Evolutionary conservation across 1,140 invertebrate species (phyloP).

Genomic region (Periplaneta americana): DNA sequence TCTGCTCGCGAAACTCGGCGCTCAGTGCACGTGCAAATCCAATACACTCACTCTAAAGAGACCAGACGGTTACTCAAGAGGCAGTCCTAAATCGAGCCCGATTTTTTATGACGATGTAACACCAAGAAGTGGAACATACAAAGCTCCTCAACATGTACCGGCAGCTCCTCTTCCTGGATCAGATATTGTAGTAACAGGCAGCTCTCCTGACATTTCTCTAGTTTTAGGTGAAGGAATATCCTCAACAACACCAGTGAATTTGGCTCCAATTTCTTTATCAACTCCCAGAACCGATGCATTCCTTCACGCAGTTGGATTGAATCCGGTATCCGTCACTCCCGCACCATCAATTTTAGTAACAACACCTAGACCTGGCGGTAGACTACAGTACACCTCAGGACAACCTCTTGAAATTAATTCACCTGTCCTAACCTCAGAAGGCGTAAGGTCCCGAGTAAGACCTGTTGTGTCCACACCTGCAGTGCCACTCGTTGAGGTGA

Average conservation of each 20-base stretch:
- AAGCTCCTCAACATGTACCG: not conserved
- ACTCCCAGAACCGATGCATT: not conserved
- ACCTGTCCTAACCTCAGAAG: not conserved
- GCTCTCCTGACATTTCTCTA: not conserved
- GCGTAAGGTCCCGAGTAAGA: not conserved
- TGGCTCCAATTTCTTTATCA: not conserved
- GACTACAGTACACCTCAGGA: not conserved
- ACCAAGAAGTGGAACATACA: not conserved
- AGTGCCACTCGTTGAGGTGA: not conserved
- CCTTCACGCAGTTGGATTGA: not conserved
- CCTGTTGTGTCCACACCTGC: not conserved
- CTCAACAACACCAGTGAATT: not conserved
- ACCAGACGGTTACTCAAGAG: not conserved
- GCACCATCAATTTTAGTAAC: not conserved
- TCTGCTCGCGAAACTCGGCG: conserved; percentile 60
- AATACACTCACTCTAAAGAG: not conserved
- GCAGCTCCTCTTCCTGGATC: not conserved
- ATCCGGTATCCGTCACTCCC: not conserved
- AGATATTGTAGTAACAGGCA: not conserved
- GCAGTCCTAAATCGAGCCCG: not conserved
- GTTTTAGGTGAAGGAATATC: not conserved
- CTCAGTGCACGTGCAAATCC: conserved; percentile 65
- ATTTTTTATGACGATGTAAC: not conserved
- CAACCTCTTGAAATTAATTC: not conserved
- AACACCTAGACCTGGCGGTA: not conserved